Conservation (phyloP, 2,888 invertebrate genomes). For the Chalcosyrphus nemorum region DNA sequence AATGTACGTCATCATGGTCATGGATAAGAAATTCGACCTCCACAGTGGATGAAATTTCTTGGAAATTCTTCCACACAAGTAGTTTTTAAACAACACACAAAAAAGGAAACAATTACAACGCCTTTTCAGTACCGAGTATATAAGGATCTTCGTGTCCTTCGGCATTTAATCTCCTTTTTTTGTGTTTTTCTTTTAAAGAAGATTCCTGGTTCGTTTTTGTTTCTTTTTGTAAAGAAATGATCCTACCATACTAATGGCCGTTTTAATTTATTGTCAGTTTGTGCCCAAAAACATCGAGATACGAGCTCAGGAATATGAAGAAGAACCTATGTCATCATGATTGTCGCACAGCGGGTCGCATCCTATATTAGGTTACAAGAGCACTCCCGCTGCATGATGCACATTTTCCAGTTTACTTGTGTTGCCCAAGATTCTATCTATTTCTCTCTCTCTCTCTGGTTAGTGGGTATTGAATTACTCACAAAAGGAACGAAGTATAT, state of each 20-base stretch:
- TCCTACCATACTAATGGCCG: conserved; percentile 47
- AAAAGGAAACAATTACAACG: conserved; percentile 34
- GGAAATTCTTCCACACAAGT: conserved; percentile 44
- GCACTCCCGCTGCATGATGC: conserved; percentile 43
- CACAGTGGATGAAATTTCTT: conserved; percentile 33
- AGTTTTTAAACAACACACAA: not conserved
- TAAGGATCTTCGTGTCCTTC: conserved; percentile 54
- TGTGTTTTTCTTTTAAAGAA: too few relatives aligned
- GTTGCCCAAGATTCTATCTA: not conserved
- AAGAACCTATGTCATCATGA: conserved; percentile 52
- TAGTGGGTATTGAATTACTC: conserved; percentile 29
- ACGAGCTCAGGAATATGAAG: conserved; percentile 20
- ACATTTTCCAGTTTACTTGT: conserved; percentile 6
- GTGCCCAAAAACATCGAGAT: conserved; percentile 30
- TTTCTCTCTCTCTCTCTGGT: not conserved
- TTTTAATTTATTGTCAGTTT: conserved; percentile 64
- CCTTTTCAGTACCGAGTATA: conserved; percentile 31
- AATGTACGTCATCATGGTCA: not conserved
- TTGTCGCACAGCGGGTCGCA: conserved; percentile 66
- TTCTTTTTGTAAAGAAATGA: conserved; percentile 2
- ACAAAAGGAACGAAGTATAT: conserved; percentile 2
- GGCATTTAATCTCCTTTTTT: conserved; percentile 55
- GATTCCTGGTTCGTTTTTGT: conserved; percentile 9
- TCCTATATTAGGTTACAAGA: conserved; percentile 65
- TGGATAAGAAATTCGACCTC: conserved; percentile 43